Base-by-base conservation (phyloP, 1,140 invertebrate species). In the Theocolax elegans region DNA sequence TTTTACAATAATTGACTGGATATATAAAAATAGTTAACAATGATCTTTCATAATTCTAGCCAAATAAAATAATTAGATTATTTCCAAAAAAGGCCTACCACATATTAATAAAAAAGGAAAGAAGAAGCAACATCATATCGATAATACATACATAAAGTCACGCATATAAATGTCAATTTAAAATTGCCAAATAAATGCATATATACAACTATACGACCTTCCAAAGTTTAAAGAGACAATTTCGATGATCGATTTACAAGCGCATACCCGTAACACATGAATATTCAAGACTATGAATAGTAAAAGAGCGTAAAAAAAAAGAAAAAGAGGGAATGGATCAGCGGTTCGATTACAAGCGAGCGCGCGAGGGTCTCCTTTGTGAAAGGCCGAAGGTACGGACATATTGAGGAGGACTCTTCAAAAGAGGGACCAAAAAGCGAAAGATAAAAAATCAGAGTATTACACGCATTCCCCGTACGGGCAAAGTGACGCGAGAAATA, bases 401-500 rank as follows among this genome's bases (percentile, higher is more conserved):
- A 60, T 42, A 60, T 60, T 46, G 23, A 54, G 10, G 27, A 64
- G 31, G 29, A 49, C 65, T 59, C 25, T 48, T 58, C 42, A 49
- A 67, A 53, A 40, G 44, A 67, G 65, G 65, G 65, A 67, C 65
- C 65, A 67, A 59, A 59, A 59, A 44, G 25, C 29, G 65, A 63
- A 31, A 19, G 13, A 49, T 15, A 38, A 67, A 56, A 42, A 17
- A 3, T 31, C 12, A 46, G 53, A 44, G 27, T 65, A 65, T 65
- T 65, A 31, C 35, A 44, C 23, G 48, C 31, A 53, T 27, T 53
- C 17, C 46, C 29, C 17, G 17, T 51, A 17, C 17, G 4, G 31
- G 60, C 25, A 40, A 42, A 53, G 17, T 27, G 23, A 44, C 12
- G 15, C 12, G 12, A 23, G 13, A 23, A 49, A 23, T 7, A 44